Evolutionary conservation across 2,888 invertebrate genomes (phyloP), one percentile per base, ranked within the genome.

Genomic region (Cheilosia urbana): DNA sequence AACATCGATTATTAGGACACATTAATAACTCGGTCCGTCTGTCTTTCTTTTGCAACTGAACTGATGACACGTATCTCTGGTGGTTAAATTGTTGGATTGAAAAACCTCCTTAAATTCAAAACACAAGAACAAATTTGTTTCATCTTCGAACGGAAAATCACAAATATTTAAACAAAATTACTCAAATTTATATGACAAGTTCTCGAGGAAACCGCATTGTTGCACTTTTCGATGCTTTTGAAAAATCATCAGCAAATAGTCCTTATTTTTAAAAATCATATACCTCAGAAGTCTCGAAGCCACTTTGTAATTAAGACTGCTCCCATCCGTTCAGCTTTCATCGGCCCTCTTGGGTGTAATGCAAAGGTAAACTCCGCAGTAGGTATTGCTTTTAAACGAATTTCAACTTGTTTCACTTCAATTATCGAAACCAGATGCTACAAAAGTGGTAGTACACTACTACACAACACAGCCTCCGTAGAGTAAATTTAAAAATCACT

Each of bases 341-440:
- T 37, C 24, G 24, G 47, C 2, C 11, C 47, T 17, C 55, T 21
- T 21, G 45, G 24, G 45, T 27, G 45, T 19, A n/a, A 34, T 62
- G 53, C 62, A 55, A 62, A 30, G 24, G 42, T 53, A 62, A 53
- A 53, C 55, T 65, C 30, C 37, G 30, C 40, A 47, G 6, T 27
- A 27, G 27, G 40, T 45, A 53, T 42, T 40, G 11, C 45, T 37
- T 7, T 51, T 71, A 58, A 71, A 71, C 21, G 24, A 77, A 69
- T 55, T 53, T 60, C 21, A 53, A 47, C 37, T 69, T 69, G 62
- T 55, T 62, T 78, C 55, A 69, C 62, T 78, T 78, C 77, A 78
- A 78, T 78, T 69, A 78, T 78, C 69, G 62, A 55, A 62, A 53
- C 69, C 68, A 78, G 77, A 69, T 78, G 77, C 42, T 66, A 47